Evolutionary conservation across 2,797 vertebrate species (phyloP).

Genomic region (Alexandromys oeconomus): DNA sequence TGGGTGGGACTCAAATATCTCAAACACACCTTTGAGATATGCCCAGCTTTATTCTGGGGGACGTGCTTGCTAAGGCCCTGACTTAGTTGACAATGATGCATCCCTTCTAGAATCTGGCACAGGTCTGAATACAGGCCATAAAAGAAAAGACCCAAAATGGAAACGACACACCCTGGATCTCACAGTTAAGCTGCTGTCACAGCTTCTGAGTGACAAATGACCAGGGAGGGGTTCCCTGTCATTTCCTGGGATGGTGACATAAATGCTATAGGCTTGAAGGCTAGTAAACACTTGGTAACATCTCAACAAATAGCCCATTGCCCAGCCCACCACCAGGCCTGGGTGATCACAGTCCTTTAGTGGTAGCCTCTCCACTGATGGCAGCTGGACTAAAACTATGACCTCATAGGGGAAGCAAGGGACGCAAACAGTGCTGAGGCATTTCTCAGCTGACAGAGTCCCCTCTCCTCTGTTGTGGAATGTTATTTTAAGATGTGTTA

Average conservation of each 20-base stretch:
- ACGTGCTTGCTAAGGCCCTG: not conserved
- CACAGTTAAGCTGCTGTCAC: not conserved
- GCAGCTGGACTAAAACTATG: not conserved
- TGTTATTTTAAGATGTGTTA: too few species aligned
- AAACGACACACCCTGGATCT: constrained; percentile 32
- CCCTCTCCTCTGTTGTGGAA: not conserved
- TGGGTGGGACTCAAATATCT: not conserved
- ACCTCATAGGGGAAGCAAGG: not conserved
- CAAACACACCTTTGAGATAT: not conserved
- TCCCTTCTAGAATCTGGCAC: not conserved
- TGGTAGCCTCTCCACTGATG: not conserved
- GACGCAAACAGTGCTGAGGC: not conserved
- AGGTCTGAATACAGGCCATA: not conserved
- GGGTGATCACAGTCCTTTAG: not conserved
- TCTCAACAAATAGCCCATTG: not conserved
- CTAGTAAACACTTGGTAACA: not conserved
- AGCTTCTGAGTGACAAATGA: constrained; percentile 17
- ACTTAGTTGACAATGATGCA: not conserved
- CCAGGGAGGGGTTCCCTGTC: not conserved
- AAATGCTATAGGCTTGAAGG: not conserved
- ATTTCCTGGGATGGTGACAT: not conserved
- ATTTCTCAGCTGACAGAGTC: not conserved
- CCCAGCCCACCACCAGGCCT: not conserved
- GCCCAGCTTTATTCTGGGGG: not conserved
- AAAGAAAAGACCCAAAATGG: constrained; percentile 42